phyloP scores from a whole-genome alignment of 2,797 vertebrate genomes.

The Orientallactaga sibirica region DNA sequence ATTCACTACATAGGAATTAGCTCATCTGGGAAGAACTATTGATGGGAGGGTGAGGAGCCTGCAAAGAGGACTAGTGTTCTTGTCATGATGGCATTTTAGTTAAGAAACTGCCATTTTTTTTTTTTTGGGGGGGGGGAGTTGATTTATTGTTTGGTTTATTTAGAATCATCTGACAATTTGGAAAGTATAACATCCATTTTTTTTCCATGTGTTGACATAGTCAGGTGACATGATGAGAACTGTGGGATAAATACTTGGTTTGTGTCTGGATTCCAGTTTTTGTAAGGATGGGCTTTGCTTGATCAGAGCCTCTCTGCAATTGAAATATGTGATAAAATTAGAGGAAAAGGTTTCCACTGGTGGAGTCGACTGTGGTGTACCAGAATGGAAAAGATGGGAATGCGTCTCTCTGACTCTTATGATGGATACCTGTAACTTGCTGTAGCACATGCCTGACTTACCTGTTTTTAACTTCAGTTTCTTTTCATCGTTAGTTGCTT shows the following conservation, averaged over 20 bases:
- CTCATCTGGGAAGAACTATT: neutral
- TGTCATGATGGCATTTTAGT: constrained; percentile 24
- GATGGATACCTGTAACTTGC: neutral
- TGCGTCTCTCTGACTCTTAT: neutral
- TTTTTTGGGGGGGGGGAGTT: neutral
- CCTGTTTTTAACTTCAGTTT: neutral
- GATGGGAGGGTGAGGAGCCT: neutral
- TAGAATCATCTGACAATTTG: constrained; percentile 53
- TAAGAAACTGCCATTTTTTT: constrained; percentile 49
- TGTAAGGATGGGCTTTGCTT: constrained; percentile 45
- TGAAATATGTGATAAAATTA: neutral
- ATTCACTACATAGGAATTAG: constrained; percentile 18
- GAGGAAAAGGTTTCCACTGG: neutral
- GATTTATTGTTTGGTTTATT: constrained; percentile 33
- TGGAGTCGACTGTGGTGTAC: neutral
- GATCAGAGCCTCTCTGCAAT: constrained; percentile 5
- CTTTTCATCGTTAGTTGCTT: constrained; percentile 12
- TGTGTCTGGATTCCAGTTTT: constrained; percentile 38
- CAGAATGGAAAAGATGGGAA: neutral
- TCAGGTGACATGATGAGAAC: constrained; percentile 64
- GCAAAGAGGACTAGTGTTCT: neutral
- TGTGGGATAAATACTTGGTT: constrained; percentile 33
- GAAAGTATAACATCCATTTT: constrained; percentile 39
- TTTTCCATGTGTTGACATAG: neutral
- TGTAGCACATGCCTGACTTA: neutral